A percentile compares a stretch with the other conserved stretches of the same genome.
Conservation (phyloP, 2,113 vertebrate species). For the Isurus oxyrinchus region DNA sequence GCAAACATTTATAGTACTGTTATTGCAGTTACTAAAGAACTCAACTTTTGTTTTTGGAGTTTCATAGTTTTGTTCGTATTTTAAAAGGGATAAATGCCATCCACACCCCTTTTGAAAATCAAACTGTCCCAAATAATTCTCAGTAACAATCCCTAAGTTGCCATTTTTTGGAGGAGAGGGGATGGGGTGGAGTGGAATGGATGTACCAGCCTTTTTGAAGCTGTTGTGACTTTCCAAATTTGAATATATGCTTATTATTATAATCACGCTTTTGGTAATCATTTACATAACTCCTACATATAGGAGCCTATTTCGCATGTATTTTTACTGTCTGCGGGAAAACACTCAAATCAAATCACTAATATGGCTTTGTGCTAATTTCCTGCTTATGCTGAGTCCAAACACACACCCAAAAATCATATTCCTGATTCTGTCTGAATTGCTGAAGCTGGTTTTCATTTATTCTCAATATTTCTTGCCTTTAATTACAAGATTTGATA, state of each 20-base stretch:
- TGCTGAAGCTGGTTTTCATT: background rate
- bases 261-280: background rate
- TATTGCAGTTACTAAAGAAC: background rate
- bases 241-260: background rate
- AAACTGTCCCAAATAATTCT: background rate
- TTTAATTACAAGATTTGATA: background rate
- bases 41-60: background rate
- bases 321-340: background rate
- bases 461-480: background rate
- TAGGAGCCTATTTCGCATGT: background rate
- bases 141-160: background rate
- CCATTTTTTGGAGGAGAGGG: background rate
- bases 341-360: background rate
- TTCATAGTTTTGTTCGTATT: background rate
- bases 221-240: background rate
- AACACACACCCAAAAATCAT: background rate
- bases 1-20: background rate
- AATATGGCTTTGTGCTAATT: background rate
- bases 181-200: background rate
- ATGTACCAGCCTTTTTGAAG: background rate
- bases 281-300: background rate
- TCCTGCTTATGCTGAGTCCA: background rate
- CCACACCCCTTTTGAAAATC: background rate
- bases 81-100: background rate
- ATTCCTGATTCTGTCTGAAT: background rate